Conservation (phyloP, 2,113 vertebrate genomes). For the Oreochromis aureus region DNA sequence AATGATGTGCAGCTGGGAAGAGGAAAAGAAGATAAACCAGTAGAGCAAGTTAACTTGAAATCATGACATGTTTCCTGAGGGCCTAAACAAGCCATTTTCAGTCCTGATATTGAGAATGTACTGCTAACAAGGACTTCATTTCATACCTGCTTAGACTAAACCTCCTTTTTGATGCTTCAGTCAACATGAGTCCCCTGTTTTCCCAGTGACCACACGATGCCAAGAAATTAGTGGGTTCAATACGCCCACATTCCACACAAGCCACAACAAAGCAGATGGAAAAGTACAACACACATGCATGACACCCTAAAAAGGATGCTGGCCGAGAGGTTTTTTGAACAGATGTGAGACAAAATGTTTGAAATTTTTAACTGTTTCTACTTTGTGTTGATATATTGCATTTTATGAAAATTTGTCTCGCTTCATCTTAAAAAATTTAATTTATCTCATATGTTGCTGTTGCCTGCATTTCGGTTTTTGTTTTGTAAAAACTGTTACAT, state of each 20-base stretch:
- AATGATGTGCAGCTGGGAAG: background rate
- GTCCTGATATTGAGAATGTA: background rate
- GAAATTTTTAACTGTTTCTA: background rate
- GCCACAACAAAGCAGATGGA: constrained; percentile 1
- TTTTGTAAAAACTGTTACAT: background rate
- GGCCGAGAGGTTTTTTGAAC: accelerated
- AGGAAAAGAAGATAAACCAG: background rate
- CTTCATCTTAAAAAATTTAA: background rate
- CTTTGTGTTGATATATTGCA: background rate
- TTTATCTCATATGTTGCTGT: background rate
- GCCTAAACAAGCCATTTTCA: background rate
- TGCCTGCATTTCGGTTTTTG: background rate
- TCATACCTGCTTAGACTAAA: background rate
- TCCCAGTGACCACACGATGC: constrained; percentile 4
- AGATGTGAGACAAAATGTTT: background rate
- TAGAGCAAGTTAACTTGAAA: background rate
- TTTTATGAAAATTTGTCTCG: background rate
- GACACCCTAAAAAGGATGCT: background rate
- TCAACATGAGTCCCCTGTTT: constrained; percentile 22
- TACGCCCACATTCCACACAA: constrained; percentile 15
- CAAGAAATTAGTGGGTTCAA: constrained; percentile 10
- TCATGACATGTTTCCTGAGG: background rate
- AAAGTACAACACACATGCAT: constrained; percentile 10
- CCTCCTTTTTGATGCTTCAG: constrained; percentile 29
- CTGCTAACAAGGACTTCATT: background rate